Evolutionary conservation across 2,113 vertebrate genomes (phyloP).

Genomic region (Felis catus): DNA sequence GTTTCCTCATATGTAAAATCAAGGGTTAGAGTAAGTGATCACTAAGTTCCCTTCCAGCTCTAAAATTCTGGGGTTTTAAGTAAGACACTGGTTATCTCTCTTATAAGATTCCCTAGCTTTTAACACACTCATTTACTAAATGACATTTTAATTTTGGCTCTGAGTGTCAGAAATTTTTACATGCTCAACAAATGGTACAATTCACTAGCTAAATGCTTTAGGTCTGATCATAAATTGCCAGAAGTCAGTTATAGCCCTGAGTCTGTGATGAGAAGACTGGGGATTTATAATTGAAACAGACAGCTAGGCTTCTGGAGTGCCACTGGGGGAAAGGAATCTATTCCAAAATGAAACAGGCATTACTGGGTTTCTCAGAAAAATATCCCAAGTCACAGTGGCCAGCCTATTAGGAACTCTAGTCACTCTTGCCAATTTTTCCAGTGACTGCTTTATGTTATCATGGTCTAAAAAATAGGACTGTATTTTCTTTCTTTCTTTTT

Average conservation of each 20-base stretch:
- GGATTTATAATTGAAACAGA: slow-evolving; percentile 62
- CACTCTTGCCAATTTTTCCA: slow-evolving; percentile 61
- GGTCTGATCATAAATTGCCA: slow-evolving; percentile 56
- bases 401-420: slow-evolving; percentile 15
- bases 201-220: slow-evolving; percentile 61
- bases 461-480: slow-evolving; percentile 50
- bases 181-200: slow-evolving; percentile 64
- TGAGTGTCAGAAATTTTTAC: slow-evolving; percentile 46
- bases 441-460: slow-evolving; percentile 61
- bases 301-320: slow-evolving; percentile 54
- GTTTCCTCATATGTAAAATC: neutral
- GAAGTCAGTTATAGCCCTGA: slow-evolving; percentile 29
- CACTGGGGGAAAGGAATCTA: slow-evolving; percentile 44
- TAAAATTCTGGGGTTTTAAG: slow-evolving; percentile 38
- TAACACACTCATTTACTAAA: slow-evolving; percentile 59
- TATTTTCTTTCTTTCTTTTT: slow-evolving; percentile 8
- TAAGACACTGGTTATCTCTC: slow-evolving; percentile 14
- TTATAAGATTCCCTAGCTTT: slow-evolving; percentile 27
- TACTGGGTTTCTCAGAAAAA: slow-evolving; percentile 65
- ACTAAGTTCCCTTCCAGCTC: neutral
- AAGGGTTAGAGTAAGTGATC: neutral
- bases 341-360: slow-evolving; percentile 60
- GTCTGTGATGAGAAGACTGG: slow-evolving; percentile 57
- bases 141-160: slow-evolving; percentile 66
- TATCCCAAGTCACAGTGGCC: slow-evolving; percentile 27